These are phyloP conservation scores for Campoplex capitator DNA, from an alignment of 2,888 invertebrate genomes.

Conservation along the genomic window DNA sequence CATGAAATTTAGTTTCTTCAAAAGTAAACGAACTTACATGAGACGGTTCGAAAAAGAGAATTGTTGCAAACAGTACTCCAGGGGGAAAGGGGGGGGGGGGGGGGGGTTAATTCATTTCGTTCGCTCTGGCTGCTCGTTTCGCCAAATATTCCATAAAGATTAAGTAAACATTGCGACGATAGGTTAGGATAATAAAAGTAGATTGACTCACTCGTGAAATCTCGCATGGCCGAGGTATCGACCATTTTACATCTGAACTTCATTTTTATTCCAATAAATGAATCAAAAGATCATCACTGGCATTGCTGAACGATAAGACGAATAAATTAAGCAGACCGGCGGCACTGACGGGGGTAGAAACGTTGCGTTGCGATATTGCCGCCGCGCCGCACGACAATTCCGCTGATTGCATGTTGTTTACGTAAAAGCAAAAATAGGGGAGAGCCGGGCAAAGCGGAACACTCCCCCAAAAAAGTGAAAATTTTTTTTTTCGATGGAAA, in stretches of 20 bases:
- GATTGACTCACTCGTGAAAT: slow-evolving; percentile 88
- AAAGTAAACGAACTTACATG: not conserved
- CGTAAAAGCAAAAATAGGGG: too few relatives aligned
- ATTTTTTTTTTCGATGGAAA: too few relatives aligned
- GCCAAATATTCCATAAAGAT: not conserved
- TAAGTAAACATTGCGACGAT: slow-evolving; percentile 24
- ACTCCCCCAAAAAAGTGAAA: too few relatives aligned
- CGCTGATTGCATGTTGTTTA: too few relatives aligned
- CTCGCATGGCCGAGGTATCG: slow-evolving; percentile 89
- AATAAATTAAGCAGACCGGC: not conserved
- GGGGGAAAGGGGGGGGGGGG: too few relatives aligned
- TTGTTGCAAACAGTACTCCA: not conserved
- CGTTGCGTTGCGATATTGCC: not conserved
- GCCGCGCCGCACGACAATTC: too few relatives aligned
- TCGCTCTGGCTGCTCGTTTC: not conserved
- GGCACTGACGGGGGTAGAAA: not conserved
- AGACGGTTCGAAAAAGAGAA: not conserved
- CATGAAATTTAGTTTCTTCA: not conserved
- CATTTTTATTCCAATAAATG: slow-evolving; percentile 84
- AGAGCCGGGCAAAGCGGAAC: too few relatives aligned
- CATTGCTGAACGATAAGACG: not conserved
- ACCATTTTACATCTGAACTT: slow-evolving; percentile 90
- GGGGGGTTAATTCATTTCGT: not conserved
- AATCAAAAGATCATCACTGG: not conserved
- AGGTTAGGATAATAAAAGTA: slow-evolving; percentile 60